phyloP scores from a whole-genome alignment of 37 sponge, comb jelly and placozoan genomes.

The Eunapius fragilis region DNA sequence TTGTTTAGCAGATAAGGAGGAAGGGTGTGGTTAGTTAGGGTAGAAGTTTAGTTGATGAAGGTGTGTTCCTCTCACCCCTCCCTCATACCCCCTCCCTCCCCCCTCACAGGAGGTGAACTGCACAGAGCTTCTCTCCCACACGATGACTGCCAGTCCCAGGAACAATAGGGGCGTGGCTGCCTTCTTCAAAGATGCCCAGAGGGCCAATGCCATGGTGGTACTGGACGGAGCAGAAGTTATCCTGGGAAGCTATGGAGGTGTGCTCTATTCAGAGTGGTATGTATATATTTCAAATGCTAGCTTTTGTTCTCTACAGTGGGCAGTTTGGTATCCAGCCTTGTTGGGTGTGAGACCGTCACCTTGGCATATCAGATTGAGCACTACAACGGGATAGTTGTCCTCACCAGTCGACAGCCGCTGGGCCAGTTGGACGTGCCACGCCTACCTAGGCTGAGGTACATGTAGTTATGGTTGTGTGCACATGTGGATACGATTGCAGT shows the following conservation, averaged over 20 bases:
- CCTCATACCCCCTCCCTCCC: too few relatives aligned
- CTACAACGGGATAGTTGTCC: slow-evolving; percentile 31
- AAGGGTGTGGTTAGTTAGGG: too few relatives aligned
- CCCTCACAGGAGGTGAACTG: slow-evolving; percentile 53
- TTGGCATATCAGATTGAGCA: slow-evolving; percentile 47
- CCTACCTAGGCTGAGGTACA: slow-evolving; percentile 50
- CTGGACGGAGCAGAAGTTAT: slow-evolving; percentile 62
- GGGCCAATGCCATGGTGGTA: slow-evolving; percentile 64
- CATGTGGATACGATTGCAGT: too few relatives aligned
- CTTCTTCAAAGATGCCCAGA: slow-evolving; percentile 69
- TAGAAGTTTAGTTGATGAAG: too few relatives aligned
- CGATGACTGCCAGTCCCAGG: slow-evolving; percentile 18
- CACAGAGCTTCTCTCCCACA: slow-evolving; percentile 59
- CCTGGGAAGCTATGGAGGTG: slow-evolving; percentile 38
- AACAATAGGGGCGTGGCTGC: slow-evolving; percentile 39
- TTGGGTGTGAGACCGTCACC: slow-evolving; percentile 49
- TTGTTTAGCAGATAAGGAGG: too few relatives aligned
- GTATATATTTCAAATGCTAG: background rate
- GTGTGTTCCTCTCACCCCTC: too few relatives aligned
- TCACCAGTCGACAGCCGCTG: slow-evolving; percentile 21
- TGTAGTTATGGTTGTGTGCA: background rate
- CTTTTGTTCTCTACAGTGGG: background rate
- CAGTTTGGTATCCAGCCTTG: slow-evolving; percentile 19
- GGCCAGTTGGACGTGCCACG: slow-evolving; percentile 40
- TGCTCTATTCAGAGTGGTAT: slow-evolving; percentile 2